Conservation (phyloP, 2,797 vertebrate genomes). For the Iguana delicatissima region DNA sequence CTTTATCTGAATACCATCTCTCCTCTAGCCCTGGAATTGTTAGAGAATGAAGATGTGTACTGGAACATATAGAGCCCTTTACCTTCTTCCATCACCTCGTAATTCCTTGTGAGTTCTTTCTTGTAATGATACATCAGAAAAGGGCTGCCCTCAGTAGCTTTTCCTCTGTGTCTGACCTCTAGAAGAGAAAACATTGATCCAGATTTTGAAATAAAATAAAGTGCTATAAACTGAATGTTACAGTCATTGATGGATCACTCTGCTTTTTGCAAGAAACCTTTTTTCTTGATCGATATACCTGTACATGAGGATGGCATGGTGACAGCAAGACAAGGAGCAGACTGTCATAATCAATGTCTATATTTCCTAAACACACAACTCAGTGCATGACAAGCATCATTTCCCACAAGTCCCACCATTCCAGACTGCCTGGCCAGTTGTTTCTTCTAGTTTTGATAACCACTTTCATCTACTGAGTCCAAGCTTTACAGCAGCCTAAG, state of each 20-base stretch:
- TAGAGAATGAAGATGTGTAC: accelerated
- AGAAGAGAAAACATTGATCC: background rate
- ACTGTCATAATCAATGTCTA: slow-evolving; percentile 12
- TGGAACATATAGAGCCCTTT: background rate
- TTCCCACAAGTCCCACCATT: slow-evolving; percentile 10
- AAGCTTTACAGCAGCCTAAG: background rate
- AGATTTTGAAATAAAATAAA: background rate
- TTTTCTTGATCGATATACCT: background rate
- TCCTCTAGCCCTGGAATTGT: background rate
- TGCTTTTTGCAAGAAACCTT: background rate
- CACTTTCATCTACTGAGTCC: background rate
- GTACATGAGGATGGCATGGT: background rate
- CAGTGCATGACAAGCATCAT: background rate
- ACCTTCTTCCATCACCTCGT: background rate
- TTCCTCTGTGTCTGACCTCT: background rate
- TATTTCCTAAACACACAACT: background rate
- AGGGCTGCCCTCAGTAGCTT: too few relatives aligned
- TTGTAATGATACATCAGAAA: background rate
- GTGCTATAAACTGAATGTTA: background rate
- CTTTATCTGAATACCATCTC: background rate
- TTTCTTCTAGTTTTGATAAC: slow-evolving; percentile 9
- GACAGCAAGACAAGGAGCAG: background rate
- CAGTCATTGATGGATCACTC: background rate
- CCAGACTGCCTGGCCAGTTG: background rate
- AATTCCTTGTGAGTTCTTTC: background rate